Base-by-base conservation (phyloP, 1,140 invertebrate species). In the Drosophila prosaltans region DNA sequence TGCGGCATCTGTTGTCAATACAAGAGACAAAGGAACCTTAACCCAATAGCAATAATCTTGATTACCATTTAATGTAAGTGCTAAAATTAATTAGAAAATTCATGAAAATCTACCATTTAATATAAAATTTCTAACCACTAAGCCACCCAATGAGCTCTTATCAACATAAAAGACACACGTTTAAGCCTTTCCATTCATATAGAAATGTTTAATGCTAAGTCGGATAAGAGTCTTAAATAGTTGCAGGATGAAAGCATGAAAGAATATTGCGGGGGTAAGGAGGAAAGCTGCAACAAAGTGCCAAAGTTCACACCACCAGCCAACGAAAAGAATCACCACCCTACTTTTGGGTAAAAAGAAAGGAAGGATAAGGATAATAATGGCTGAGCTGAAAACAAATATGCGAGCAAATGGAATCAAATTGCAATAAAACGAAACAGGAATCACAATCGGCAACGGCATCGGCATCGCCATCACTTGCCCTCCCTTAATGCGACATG, bases 331-430 rank as follows among this genome's bases (percentile, higher is more conserved):
- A 51, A 51, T 9, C 45, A 51, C 45, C 45, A 7, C 9, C 21
- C 21, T 24, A 8, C 16, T 21, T 21, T 3, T 48, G 43, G 39
- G 36, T 32, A 40, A 67, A 45, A 36, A 43, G 28, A 36, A 41
- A 51, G 67, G 45, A 24, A 70, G 68, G 55, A 62, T 70, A 65
- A 57, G 69, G 83, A 86, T 80, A 88, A 82, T 86, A 86, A 82
- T 88, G 78, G 78, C 51, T 72, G 67, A 69, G 77, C 45, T 55
- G 67, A 88, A 75, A 86, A 78, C 82, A 85, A 86, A 85, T 81
- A 79, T 79, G 72, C 74, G 74, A 45, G 76, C 80, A 83, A 88
- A 88, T 88, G 64, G 84, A 88, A 86, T 88, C 69, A 88, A 86
- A 86, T 88, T 61, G 83, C 80, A 89, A 89, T 89, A 88, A 89